These are phyloP conservation scores for Oostethus manadensis DNA, from an alignment of 2,113 vertebrate species.

Conservation along the genomic window DNA sequence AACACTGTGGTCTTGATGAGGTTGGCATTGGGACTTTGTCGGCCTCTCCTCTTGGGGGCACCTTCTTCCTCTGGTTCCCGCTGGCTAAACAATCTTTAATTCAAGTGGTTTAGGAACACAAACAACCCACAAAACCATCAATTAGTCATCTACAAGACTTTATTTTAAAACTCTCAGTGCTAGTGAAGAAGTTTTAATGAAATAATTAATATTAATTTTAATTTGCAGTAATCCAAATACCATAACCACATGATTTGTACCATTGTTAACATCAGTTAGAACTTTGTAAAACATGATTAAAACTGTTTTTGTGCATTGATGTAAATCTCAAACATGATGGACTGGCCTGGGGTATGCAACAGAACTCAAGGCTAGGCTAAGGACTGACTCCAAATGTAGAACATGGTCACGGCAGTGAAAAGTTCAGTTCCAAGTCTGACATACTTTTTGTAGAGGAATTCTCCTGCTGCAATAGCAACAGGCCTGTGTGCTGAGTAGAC, in stretches of 20 bases:
- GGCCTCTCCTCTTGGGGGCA: constrained; percentile 89
- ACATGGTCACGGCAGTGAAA: neutral
- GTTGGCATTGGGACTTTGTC: constrained; percentile 93
- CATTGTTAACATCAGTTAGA: too few relatives aligned
- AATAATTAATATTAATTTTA: too few relatives aligned
- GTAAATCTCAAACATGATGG: too few relatives aligned
- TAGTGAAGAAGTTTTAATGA: too few relatives aligned
- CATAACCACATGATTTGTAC: too few relatives aligned
- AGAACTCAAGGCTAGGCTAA: neutral
- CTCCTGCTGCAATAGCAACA: constrained; percentile 93
- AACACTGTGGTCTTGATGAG: constrained; percentile 98
- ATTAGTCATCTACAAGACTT: neutral
- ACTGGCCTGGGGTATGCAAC: neutral
- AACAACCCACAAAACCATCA: neutral
- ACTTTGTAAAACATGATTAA: too few relatives aligned
- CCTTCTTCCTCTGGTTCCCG: constrained; percentile 92
- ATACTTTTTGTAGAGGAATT: constrained; percentile 99
- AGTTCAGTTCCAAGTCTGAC: constrained; percentile 27
- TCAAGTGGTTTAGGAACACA: constrained; percentile 8
- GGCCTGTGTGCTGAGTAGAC: constrained; percentile 98
- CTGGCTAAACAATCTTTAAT: constrained; percentile 88
- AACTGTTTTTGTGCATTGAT: too few relatives aligned
- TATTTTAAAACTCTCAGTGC: too few relatives aligned
- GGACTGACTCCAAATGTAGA: neutral
- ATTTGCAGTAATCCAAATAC: too few relatives aligned